Evolutionary conservation across 2,113 vertebrate species (phyloP), one percentile per base, ranked within the genome.

Genomic region (Raja brachyura): DNA sequence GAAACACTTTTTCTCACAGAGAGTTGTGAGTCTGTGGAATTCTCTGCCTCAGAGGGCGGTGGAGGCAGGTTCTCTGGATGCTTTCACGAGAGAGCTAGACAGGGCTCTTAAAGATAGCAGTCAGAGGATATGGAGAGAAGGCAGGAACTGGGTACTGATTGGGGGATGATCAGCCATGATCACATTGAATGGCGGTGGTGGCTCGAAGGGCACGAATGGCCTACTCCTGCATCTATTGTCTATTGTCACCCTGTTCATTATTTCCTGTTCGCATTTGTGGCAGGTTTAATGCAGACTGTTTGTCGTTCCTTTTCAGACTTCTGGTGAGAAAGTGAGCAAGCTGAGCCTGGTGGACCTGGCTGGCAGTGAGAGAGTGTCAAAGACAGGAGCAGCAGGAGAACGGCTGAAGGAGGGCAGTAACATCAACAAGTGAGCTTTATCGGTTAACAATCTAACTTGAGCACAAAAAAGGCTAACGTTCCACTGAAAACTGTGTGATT

Each of bases 351-450:
- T 99, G 78, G 99, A 99, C 96, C 95, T 99, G 96, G 99, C 99
- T 14, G 99, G 99, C 13, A 99, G 98, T 0, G 98, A 99, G 94
- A 95, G 99, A 66, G 99, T 98, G 20, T 99, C 99, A 85, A 99
- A 99, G 95, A 99, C 98, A 0, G 99, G 99, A 96, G 98, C 98
- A 9, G 99, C 99, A 0, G 98, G 99, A 70, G 98, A 99, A 95
- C 97, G 99, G 70, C 97, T 99, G 75, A 99, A 99, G 95, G 98
- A 99, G 96, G 98, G 98, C 95, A 99, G 98, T 96, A 99, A 99
- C 95, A 99, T 99, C 94, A 99, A 99, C 97, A 99, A 98, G 99
- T 99, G 74, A 90, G 96, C 39, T 7, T 22, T 68, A 39, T 39
- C 5, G 63, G 28, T 2, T 33, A 90, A 18, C 81, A 5, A 25